Percentiles rank a stretch among this genome's conserved stretches.
Evolutionary conservation across 2,888 invertebrate species (phyloP).

Genomic region (Phorcus lineatus): DNA sequence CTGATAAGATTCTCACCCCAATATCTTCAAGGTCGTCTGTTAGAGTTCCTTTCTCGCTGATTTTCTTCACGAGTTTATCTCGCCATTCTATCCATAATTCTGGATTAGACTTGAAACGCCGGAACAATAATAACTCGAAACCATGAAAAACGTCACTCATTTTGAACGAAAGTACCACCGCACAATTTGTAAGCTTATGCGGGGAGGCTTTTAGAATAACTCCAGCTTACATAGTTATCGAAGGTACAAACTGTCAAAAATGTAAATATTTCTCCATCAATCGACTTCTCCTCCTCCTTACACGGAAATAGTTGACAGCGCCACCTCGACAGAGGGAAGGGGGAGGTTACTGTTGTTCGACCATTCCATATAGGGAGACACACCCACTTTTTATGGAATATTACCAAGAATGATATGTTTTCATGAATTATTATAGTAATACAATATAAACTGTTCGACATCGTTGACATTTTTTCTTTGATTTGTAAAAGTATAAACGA

Average conservation of each 20-base stretch:
- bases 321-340: background rate
- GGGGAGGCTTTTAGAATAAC: background rate
- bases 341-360: background rate
- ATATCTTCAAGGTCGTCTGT: slow-evolving; percentile 44
- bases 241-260: background rate
- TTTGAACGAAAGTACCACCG: background rate
- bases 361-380: too few species aligned
- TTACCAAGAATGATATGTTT: too few species aligned
- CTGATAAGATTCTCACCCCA: slow-evolving; percentile 41
- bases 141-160: slow-evolving; percentile 67
- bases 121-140: slow-evolving; percentile 73
- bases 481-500: too few species aligned
- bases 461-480: too few species aligned
- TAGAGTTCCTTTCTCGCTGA: slow-evolving; percentile 24
- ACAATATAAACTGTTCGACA: too few species aligned
- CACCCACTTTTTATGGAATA: too few species aligned
- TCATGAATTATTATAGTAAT: too few species aligned
- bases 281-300: background rate
- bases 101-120: slow-evolving; percentile 68
- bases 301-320: background rate
- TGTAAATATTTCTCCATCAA: background rate
- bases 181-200: background rate
- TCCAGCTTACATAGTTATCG: slow-evolving; percentile 25
- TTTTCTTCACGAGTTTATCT: slow-evolving; percentile 49
- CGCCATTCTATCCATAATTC: slow-evolving; percentile 70